Evolutionary conservation across 1,140 invertebrate species (phyloP).

Genomic region (Calliphora vicina): DNA sequence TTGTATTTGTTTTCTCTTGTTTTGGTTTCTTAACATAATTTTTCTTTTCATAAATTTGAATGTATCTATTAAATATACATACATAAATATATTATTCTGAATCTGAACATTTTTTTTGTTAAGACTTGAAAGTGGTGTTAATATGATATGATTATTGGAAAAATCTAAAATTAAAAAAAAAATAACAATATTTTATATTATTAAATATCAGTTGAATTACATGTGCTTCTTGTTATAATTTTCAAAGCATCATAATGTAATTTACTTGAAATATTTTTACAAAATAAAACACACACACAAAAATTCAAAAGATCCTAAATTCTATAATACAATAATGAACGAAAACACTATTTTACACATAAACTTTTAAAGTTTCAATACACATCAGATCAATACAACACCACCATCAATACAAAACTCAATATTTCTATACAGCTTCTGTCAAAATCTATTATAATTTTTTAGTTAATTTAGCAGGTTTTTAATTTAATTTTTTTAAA

Average conservation of each 20-base stretch:
- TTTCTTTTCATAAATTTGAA: background rate
- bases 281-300: background rate
- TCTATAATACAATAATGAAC: background rate
- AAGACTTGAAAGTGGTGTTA: conserved; percentile 39
- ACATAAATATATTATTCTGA: background rate
- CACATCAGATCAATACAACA: background rate
- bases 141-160: conserved; percentile 29
- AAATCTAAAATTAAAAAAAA: background rate
- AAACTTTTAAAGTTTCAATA: background rate
- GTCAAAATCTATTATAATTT: conserved; percentile 22
- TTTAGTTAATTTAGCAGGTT: background rate
- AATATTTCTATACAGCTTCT: conserved; percentile 31
- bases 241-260: conserved; percentile 26
- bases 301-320: background rate
- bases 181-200: background rate
- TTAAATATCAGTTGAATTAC: background rate
- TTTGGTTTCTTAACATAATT: conserved; percentile 17
- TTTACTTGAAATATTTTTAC: background rate
- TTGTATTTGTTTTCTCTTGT: background rate
- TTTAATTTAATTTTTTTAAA: no score
- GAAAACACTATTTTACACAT: background rate
- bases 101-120: background rate
- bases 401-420: background rate
- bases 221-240: conserved; percentile 29
- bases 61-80: background rate